A percentile compares a stretch with the other conserved stretches of the same genome.
These are phyloP conservation scores for Periparus ater DNA, from an alignment of 2,797 vertebrate genomes.

Conservation along the genomic window DNA sequence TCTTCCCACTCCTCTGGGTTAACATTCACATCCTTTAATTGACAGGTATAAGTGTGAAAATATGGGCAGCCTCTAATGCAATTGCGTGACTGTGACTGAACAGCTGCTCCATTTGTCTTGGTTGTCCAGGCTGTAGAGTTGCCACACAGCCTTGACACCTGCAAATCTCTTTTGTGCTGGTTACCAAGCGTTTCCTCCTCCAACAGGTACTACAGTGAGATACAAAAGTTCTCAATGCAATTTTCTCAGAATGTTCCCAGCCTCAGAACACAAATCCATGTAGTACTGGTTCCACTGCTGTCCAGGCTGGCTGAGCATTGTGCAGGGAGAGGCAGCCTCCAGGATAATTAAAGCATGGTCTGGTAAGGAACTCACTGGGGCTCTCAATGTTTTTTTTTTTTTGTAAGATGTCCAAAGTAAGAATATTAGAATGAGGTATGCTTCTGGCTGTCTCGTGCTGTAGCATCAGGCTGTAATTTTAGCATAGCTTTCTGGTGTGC, in stretches of 20 bases:
- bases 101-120: not conserved
- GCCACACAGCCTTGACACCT: not conserved
- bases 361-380: not conserved
- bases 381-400: not conserved
- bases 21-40: not conserved
- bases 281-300: not conserved
- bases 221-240: not conserved
- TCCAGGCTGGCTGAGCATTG: not conserved
- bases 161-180: not conserved
- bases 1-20: not conserved
- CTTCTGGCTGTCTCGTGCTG: not conserved
- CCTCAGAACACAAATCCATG: not conserved
- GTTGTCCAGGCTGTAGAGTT: not conserved
- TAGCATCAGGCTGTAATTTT: not conserved
- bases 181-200: not conserved
- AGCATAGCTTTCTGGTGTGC: not conserved
- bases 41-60: not conserved
- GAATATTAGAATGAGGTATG: not conserved
- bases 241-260: not conserved
- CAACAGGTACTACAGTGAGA: not conserved
- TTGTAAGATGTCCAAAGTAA: not conserved
- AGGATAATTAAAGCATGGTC: not conserved
- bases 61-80: fast-evolving
- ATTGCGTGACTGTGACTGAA: fast-evolving
- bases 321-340: not conserved